Evolutionary conservation across 2,888 invertebrate species (phyloP).

Genomic region (Sarcophaga subvicina): DNA sequence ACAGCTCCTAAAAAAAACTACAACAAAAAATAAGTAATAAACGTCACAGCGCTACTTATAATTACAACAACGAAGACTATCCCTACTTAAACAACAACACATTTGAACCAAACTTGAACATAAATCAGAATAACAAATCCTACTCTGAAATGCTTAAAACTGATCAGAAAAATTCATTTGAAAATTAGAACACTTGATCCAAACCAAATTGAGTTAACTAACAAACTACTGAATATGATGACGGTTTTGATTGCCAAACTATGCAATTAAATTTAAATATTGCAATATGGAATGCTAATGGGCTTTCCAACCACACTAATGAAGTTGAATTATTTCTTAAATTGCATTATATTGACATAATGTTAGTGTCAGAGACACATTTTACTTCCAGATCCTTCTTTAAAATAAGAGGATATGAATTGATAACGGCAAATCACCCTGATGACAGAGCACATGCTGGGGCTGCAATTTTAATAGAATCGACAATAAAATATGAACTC

Average conservation of each 20-base stretch:
- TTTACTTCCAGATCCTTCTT: conserved; percentile 50
- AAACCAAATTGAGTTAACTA: conserved; percentile 1
- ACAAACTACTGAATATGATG: background rate
- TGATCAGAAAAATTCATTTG: background rate
- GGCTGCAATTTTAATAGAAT: no score
- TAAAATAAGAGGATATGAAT: no score
- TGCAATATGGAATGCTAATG: conserved; percentile 26
- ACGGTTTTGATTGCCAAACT: background rate
- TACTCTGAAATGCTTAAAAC: background rate
- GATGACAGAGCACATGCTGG: background rate
- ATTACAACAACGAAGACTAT: background rate
- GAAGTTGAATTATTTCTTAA: conserved; percentile 25
- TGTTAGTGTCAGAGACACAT: conserved; percentile 51
- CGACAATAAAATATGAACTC: conserved; percentile 34
- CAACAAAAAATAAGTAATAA: no score
- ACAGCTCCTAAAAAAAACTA: no score
- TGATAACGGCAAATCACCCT: conserved; percentile 38
- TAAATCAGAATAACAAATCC: conserved; percentile 1
- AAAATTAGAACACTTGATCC: conserved; percentile 3
- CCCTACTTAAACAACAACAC: background rate
- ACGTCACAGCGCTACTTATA: background rate
- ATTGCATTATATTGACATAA: conserved; percentile 23
- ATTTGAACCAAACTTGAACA: background rate
- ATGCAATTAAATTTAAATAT: conserved; percentile 1
- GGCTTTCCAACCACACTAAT: conserved; percentile 8